Conservation (phyloP, 2,113 vertebrate species). For the Nestor notabilis region DNA sequence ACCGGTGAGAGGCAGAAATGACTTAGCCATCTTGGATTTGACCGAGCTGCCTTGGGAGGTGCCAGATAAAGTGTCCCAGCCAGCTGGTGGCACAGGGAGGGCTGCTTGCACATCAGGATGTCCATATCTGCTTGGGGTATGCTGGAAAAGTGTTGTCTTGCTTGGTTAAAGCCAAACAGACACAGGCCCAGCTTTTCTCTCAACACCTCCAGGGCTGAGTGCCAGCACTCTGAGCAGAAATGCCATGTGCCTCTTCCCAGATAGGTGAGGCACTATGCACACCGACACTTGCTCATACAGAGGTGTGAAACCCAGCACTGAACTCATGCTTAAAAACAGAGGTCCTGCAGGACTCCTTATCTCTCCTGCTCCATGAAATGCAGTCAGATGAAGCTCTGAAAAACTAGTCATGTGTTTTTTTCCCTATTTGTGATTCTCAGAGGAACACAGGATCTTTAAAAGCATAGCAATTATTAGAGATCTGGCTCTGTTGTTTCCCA, state of each 20-base stretch:
- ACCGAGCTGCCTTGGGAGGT: not conserved
- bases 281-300: not conserved
- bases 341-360: not conserved
- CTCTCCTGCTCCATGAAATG: not conserved
- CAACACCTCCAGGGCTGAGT: not conserved
- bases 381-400: not conserved
- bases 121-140: not conserved
- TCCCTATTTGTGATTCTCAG: not conserved
- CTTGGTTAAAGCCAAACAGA: not conserved
- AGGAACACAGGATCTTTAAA: not conserved
- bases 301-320: not conserved
- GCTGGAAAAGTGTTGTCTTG: not conserved
- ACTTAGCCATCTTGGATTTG: fast-evolving
- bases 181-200: not conserved
- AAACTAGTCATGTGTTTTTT: fast-evolving
- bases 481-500: not conserved
- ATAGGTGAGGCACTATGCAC: not conserved
- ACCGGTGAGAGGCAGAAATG: not conserved
- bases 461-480: not conserved
- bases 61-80: not conserved
- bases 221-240: not conserved
- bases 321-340: not conserved
- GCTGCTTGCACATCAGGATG: not conserved
- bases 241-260: not conserved
- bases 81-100: not conserved